phyloP scores from a whole-genome alignment of 1,140 invertebrate genomes.

The Drosophila novamexicana region DNA sequence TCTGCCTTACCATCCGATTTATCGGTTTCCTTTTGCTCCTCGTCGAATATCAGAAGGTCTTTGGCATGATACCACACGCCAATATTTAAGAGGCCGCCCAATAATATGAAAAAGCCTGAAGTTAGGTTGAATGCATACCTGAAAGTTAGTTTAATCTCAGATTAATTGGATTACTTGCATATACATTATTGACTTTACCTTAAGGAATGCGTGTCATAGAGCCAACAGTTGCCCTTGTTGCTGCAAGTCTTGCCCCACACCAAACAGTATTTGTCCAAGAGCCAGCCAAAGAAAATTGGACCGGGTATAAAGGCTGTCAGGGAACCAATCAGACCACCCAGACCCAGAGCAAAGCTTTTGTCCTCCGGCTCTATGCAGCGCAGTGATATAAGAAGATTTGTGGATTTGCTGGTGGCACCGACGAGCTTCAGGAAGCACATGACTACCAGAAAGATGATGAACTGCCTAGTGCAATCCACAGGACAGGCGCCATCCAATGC shows the following conservation, averaged over 20 bases:
- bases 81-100: constrained; percentile 88
- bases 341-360: constrained; percentile 88
- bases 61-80: constrained; percentile 89
- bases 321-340: constrained; percentile 87
- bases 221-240: constrained; percentile 90
- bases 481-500: constrained; percentile 86
- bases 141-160: not conserved
- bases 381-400: constrained; percentile 88
- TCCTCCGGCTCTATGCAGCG: constrained; percentile 89
- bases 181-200: constrained; percentile 81
- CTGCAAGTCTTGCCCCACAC: constrained; percentile 91
- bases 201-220: constrained; percentile 88
- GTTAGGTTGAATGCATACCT: constrained; percentile 87
- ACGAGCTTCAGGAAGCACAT: constrained; percentile 88
- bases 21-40: constrained; percentile 84
- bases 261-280: constrained; percentile 89
- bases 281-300: constrained; percentile 89
- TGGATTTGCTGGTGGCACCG: constrained; percentile 88
- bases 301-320: constrained; percentile 89
- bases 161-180: too few species aligned
- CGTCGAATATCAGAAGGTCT: constrained; percentile 89
- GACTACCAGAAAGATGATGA: constrained; percentile 87
- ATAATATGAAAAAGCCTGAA: constrained; percentile 86
- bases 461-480: constrained; percentile 87
- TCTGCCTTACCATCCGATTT: constrained; percentile 7